Percentiles rank a stretch among this genome's conserved stretches.
These are phyloP conservation scores for Suricata suricatta DNA, from an alignment of 2,113 vertebrate genomes.

Conservation along the genomic window DNA sequence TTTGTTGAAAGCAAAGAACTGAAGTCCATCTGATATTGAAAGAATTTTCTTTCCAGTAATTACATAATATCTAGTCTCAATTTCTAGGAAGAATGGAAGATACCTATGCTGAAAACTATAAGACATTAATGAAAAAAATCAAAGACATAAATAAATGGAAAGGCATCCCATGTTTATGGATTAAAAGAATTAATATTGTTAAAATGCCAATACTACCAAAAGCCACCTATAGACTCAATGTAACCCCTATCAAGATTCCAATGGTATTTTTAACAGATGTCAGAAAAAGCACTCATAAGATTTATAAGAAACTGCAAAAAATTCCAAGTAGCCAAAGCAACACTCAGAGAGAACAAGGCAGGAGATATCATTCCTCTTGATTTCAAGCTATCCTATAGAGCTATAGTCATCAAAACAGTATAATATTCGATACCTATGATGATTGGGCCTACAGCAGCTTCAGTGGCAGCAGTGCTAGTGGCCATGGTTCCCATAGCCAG, in stretches of 20 bases:
- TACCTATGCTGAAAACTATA: background rate
- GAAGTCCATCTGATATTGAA: background rate
- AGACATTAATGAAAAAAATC: background rate
- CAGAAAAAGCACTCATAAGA: background rate
- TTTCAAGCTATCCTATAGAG: background rate
- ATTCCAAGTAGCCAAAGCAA: background rate
- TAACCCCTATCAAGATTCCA: background rate
- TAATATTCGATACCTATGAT: too few species aligned
- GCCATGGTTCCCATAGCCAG: conserved; percentile 92
- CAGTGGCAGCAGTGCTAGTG: conserved; percentile 79
- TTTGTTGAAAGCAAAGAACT: background rate
- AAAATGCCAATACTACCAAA: background rate
- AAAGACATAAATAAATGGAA: background rate
- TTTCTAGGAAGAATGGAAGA: background rate
- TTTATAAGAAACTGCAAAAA: background rate
- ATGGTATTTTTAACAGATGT: background rate
- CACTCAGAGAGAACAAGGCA: background rate
- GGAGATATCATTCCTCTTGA: background rate
- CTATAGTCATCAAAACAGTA: background rate
- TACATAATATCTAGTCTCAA: background rate
- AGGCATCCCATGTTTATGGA: background rate
- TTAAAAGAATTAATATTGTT: background rate
- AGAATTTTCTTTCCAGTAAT: background rate
- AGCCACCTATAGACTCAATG: background rate
- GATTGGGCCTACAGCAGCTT: too few species aligned